Percentiles rank a stretch among this genome's conserved stretches.
phyloP scores from a whole-genome alignment of 2,888 invertebrate species.

The Poecilobothrus nobilitatus region DNA sequence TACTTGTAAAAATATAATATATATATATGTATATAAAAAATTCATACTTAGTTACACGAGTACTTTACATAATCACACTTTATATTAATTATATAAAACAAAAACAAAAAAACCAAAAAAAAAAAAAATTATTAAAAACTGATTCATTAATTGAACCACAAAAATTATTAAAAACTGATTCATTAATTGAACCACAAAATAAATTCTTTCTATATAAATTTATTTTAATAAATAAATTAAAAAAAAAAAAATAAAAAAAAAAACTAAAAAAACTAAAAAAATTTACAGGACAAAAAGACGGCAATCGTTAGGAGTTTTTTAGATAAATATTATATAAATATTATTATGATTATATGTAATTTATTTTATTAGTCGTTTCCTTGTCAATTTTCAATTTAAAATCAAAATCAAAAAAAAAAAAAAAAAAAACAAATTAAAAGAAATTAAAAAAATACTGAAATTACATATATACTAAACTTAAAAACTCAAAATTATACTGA shows the following conservation, averaged over 20 bases:
- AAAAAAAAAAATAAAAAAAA: not conserved
- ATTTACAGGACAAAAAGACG: conserved; percentile 10
- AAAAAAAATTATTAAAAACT: not conserved
- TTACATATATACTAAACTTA: too few relatives aligned
- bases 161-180: not conserved
- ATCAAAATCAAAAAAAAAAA: too few relatives aligned
- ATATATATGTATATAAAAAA: not conserved
- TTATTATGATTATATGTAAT: not conserved
- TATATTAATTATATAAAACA: not conserved
- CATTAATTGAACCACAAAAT: not conserved
- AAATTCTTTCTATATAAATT: not conserved
- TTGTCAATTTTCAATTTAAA: too few relatives aligned
- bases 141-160: not conserved
- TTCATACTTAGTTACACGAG: not conserved
- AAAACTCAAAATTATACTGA: too few relatives aligned
- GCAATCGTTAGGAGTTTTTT: conserved; percentile 7
- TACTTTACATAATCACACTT: conserved; percentile 2
- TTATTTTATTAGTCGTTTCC: not conserved
- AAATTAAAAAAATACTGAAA: too few relatives aligned
- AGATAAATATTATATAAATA: not conserved
- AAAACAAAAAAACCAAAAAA: not conserved
- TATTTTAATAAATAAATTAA: not conserved
- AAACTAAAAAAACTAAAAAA: not conserved
- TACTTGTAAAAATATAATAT: not conserved
- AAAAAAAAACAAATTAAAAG: too few relatives aligned